phyloP scores from a whole-genome alignment of 2,113 vertebrate genomes.

The Sapayoa aenigma region DNA sequence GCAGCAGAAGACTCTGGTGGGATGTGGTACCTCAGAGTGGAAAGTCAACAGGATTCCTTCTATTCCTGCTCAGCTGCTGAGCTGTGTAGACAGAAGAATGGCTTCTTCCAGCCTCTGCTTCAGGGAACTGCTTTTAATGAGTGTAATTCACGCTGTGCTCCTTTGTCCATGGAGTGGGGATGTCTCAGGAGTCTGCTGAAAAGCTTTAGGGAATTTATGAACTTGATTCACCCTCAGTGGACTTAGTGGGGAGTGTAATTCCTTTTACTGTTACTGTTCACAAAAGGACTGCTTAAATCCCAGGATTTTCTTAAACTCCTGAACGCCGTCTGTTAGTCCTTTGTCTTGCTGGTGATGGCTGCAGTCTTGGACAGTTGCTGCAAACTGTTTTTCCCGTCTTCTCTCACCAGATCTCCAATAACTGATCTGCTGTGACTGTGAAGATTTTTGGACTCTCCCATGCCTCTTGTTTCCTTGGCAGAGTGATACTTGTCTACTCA shows the following conservation, averaged over 20 bases:
- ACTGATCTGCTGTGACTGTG: not conserved
- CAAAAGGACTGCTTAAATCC: not conserved
- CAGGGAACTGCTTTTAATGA: not conserved
- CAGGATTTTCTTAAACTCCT: not conserved
- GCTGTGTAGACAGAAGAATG: not conserved
- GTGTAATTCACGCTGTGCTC: accelerated
- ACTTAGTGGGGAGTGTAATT: not conserved
- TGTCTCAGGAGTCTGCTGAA: accelerated
- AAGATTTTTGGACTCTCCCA: not conserved
- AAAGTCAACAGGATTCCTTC: not conserved
- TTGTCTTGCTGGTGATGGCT: not conserved
- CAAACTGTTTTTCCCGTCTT: not conserved
- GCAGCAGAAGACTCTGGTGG: not conserved
- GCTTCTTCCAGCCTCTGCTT: not conserved
- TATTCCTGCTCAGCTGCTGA: not conserved
- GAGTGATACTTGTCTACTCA: not conserved
- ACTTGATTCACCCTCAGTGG: not conserved
- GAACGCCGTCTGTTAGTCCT: not conserved
- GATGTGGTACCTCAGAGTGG: accelerated
- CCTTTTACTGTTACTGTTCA: not conserved
- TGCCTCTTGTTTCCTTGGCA: not conserved
- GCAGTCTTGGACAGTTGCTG: not conserved
- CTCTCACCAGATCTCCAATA: not conserved
- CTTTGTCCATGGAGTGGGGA: not conserved
- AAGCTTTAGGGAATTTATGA: not conserved